phyloP scores from a whole-genome alignment of 2,113 vertebrate species.

The Marcusenius ussheri region DNA sequence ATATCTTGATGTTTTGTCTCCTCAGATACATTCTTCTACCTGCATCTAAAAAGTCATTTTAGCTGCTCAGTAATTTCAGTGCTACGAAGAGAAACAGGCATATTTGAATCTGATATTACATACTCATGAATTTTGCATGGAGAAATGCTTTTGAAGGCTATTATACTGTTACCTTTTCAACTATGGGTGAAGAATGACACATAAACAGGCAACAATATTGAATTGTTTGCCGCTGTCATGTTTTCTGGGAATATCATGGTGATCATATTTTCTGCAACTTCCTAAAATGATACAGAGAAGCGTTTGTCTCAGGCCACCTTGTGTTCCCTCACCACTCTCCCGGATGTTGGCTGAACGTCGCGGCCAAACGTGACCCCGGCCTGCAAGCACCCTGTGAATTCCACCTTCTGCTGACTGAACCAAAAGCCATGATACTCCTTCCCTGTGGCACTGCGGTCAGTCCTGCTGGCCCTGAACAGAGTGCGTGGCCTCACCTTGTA shows the following conservation, averaged over 20 bases:
- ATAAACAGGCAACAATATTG: neutral
- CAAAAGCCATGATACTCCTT: neutral
- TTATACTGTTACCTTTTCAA: neutral
- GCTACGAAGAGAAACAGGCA: conserved; percentile 1
- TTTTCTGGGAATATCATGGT: conserved; percentile 5
- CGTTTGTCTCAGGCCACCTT: neutral
- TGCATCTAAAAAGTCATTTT: conserved; percentile 17
- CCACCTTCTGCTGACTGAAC: neutral
- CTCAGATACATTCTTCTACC: conserved; percentile 19
- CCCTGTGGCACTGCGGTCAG: neutral
- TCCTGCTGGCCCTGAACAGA: neutral
- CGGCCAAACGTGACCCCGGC: conserved; percentile 14
- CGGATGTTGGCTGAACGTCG: conserved; percentile 17
- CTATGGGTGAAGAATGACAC: neutral
- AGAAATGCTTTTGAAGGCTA: conserved; percentile 1
- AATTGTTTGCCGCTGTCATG: neutral
- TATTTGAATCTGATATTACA: neutral
- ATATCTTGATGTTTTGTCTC: conserved; percentile 11
- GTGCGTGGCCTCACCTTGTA: neutral
- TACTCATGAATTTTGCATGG: neutral
- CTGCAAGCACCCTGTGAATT: conserved; percentile 3
- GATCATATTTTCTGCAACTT: neutral
- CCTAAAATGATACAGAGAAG: neutral
- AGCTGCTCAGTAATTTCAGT: neutral
- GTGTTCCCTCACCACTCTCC: neutral